Base-by-base conservation (phyloP, 1,140 invertebrate genomes). In the Leptinotarsa undecemlineata region DNA sequence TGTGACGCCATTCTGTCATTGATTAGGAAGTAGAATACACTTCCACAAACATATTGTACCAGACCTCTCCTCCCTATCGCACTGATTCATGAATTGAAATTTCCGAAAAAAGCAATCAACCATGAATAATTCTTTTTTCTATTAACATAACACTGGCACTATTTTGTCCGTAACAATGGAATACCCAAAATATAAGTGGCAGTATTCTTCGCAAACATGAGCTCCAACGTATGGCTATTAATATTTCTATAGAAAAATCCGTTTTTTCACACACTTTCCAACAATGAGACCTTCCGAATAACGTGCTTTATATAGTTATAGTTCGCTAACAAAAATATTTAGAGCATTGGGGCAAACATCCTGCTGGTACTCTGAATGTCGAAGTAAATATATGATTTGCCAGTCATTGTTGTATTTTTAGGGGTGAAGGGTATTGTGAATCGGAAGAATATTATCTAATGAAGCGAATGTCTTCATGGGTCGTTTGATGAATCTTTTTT, bases 251-350 rank as follows among this genome's bases (percentile, higher is more conserved):
- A 73, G 77, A 77, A 80, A 72, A 76, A 74, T 68, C 74, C 74
- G 73, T 77, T 80, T 78, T 79, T 80, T 80, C 79, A 80, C 79
- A 80, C 79, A 80, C 75, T 80, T 75, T 75, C 48, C 68, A 72
- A 80, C 74, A 78, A 75, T 74, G 70, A 57, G 67, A 71, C 72
- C 73, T 78, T 79, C 74, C 77, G 79, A 78, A 78, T 79, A 79
- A 75, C 33, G 74, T 73, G 71, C 74, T 78, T 80, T 77, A 80
- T 74, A 78, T 76, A 73, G 74, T 70, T 77, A 72, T 72, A 80
- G 77, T 78, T 80, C 76, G 74, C 79, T 74, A 78, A 79, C 76
- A 74, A 76, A 64, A 78, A 76, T 78, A 75, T 78, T 75, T 77
- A 79, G 74, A 74, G 72, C 75, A 76, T 71, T 71, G 75, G 75